Evolutionary conservation across 2,888 invertebrate genomes (phyloP), one percentile per base, ranked within the genome.

Genomic region (Leptinotarsa rubiginosa): DNA sequence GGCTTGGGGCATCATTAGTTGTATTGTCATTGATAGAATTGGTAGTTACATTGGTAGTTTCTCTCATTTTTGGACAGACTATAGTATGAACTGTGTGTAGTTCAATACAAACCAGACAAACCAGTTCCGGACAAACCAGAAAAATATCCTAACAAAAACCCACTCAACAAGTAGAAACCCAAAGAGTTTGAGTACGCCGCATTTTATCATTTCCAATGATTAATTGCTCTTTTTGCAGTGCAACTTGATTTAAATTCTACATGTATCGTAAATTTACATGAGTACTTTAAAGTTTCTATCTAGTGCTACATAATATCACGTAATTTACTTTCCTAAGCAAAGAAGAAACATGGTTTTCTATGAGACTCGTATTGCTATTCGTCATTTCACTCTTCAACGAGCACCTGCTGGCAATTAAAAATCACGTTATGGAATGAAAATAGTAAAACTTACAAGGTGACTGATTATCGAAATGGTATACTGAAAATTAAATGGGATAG

Each of bases 271-370:
- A n/a, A 62, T 62, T 62, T 41, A 62, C 62, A 41, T 62, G 62
- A 62, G 18, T 31, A 41, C 62, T n/a, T 31, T 25, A 25, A 62
- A 62, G 62, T 62, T 62, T 62, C 62, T 62, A 62, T 41, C 62
- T n/a, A 62, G 62, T 62, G 62, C 62, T 41, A 62, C 62, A 62
- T 62, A 62, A 62, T 62, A 12, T 62, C 62, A 62, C 62, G 62
- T 62, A 62, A 62, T n/a, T 62, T 31, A 62, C 62, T 62, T 62
- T 62, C 62, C 41, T 62, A n/a, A 62, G 56, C 56, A 31, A 62
- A 41, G 62, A 62, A 62, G 62, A 41, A 62, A 62, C 62, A 25
- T 62, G 62, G 31, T 62, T 62, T 62, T 41, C 62, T 62, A 31
- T 41, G 3, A 13, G 22, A 20, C 56, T 56, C 31, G 41, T 16